These are phyloP conservation scores for Drosophila neocordata DNA, from an alignment of 1,140 invertebrate genomes.

Conservation along the genomic window DNA sequence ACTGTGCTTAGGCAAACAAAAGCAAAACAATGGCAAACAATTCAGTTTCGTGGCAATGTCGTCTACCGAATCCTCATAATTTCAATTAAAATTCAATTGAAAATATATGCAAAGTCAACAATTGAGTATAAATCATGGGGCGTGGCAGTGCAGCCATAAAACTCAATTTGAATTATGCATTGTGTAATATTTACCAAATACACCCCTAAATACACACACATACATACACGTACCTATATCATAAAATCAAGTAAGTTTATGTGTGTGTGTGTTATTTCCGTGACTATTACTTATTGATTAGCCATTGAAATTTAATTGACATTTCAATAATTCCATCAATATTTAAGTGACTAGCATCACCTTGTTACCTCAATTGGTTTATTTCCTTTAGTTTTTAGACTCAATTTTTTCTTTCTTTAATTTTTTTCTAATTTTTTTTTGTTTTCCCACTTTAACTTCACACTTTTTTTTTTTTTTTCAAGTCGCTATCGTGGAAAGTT, in stretches of 20 bases:
- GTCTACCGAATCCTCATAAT: slow-evolving; percentile 52
- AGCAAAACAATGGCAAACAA: slow-evolving; percentile 56
- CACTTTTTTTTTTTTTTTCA: slow-evolving; percentile 69
- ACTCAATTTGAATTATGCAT: slow-evolving; percentile 55
- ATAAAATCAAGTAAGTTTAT: no score
- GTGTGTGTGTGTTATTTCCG: slow-evolving; percentile 7
- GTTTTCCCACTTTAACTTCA: slow-evolving; percentile 68
- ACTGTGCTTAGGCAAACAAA: slow-evolving; percentile 50
- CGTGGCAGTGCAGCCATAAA: slow-evolving; percentile 38
- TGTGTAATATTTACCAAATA: slow-evolving; percentile 44
- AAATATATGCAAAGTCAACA: slow-evolving; percentile 76
- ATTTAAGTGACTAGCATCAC: slow-evolving; percentile 27
- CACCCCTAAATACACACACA: neutral
- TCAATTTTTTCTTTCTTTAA: neutral
- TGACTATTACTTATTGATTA: slow-evolving; percentile 50
- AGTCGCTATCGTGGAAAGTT: slow-evolving; percentile 62
- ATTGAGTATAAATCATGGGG: slow-evolving; percentile 59
- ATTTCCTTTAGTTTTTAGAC: slow-evolving; percentile 10
- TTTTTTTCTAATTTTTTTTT: slow-evolving; percentile 38
- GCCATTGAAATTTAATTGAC: slow-evolving; percentile 46
- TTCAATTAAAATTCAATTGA: slow-evolving; percentile 80
- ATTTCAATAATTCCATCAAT: slow-evolving; percentile 63
- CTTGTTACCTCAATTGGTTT: slow-evolving; percentile 1
- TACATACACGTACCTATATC: neutral
- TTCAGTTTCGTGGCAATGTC: slow-evolving; percentile 26